A percentile compares a stretch with the other conserved stretches of the same genome.
These are phyloP conservation scores for Amphibalanus amphitrite DNA, from an alignment of 1,140 invertebrate species.

Conservation along the genomic window DNA sequence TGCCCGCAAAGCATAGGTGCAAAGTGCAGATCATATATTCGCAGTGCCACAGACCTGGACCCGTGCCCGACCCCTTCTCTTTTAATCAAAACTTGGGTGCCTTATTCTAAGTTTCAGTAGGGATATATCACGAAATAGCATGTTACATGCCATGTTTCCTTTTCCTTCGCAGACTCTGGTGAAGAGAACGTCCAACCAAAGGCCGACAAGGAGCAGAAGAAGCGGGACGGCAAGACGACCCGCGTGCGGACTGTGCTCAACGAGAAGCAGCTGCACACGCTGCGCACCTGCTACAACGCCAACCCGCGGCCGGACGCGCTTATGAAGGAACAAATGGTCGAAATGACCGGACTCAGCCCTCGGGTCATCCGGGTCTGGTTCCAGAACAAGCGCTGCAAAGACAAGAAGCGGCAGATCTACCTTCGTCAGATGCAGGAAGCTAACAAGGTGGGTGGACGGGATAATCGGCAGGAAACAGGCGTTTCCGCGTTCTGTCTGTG, in stretches of 20 bases:
- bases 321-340: constrained; percentile 98
- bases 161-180: background rate
- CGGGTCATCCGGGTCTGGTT: constrained; percentile 96
- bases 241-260: constrained; percentile 93
- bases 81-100: too few relatives aligned
- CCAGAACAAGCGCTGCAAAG: constrained; percentile 98
- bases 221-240: constrained; percentile 78
- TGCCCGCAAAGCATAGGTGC: too few relatives aligned
- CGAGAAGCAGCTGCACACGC: constrained; percentile 93
- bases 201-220: constrained; percentile 7
- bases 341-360: constrained; percentile 92
- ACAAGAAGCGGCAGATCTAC: constrained; percentile 92
- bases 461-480: too few relatives aligned
- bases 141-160: background rate
- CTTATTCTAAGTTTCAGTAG: too few relatives aligned
- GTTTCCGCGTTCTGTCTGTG: too few relatives aligned
- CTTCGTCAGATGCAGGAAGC: constrained; percentile 95
- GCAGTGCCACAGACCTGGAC: too few relatives aligned
- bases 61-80: too few relatives aligned
- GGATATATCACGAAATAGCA: too few relatives aligned
- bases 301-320: constrained; percentile 95
- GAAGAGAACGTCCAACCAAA: background rate
- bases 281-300: constrained; percentile 79
- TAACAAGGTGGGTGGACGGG: constrained; percentile 34
- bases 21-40: too few relatives aligned